phyloP scores from a whole-genome alignment of 2,113 vertebrate species.

The Ondatra zibethicus region DNA sequence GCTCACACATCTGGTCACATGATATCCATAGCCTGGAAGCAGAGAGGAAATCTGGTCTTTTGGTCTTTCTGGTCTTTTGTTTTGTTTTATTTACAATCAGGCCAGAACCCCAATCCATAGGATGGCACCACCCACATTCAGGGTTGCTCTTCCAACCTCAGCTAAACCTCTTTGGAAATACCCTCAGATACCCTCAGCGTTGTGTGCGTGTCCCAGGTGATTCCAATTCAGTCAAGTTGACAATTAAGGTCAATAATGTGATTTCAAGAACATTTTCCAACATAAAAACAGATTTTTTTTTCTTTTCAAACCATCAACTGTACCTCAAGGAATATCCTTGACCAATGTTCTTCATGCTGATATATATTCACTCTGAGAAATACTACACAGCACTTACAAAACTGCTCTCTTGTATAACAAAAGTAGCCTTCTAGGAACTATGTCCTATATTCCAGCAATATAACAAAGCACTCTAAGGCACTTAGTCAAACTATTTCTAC shows the following conservation, averaged over 20 bases:
- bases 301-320: constrained; percentile 36
- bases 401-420: background rate
- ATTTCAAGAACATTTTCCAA: constrained; percentile 13
- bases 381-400: constrained; percentile 13
- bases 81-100: background rate
- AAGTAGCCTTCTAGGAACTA: constrained; percentile 33
- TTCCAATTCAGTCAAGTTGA: background rate
- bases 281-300: constrained; percentile 51
- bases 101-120: background rate
- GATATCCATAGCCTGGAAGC: background rate
- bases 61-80: too few relatives aligned
- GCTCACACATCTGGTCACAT: background rate
- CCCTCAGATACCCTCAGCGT: background rate
- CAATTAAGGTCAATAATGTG: background rate
- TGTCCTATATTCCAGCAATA: constrained; percentile 24
- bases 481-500: constrained; percentile 25
- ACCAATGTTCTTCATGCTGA: constrained; percentile 8
- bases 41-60: background rate
- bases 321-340: constrained; percentile 1
- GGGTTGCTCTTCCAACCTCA: too few relatives aligned
- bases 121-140: background rate
- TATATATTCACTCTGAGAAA: constrained; percentile 41
- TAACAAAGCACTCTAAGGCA: background rate
- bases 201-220: background rate
- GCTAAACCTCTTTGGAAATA: background rate